Conservation (phyloP, 1,140 invertebrate species). For the Panonychus citri region DNA sequence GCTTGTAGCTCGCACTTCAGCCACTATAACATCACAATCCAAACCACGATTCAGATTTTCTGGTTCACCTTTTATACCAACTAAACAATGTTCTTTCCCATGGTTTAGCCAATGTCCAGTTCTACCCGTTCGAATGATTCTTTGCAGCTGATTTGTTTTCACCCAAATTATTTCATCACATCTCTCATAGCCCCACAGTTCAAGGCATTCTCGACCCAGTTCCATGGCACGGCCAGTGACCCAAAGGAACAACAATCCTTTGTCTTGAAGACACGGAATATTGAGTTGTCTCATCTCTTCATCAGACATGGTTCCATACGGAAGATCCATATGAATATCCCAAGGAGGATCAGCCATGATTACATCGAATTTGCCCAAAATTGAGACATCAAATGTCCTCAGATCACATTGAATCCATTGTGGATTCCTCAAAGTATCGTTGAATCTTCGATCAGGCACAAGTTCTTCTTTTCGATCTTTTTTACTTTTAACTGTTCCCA, state of each 20-base stretch:
- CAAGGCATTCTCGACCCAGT: conserved; percentile 68
- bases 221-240: conserved; percentile 97
- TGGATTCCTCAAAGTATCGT: conserved; percentile 13
- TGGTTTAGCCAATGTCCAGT: conserved; percentile 97
- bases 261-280: conserved; percentile 71
- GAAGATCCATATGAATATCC: conserved; percentile 96
- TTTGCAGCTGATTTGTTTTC: conserved; percentile 90
- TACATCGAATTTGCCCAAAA: conserved; percentile 73
- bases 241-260: conserved; percentile 89
- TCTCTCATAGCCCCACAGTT: conserved; percentile 81
- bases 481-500: conserved; percentile 1
- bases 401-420: conserved; percentile 94
- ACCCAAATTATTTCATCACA: conserved; percentile 98
- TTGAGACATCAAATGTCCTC: conserved; percentile 79
- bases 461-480: neutral
- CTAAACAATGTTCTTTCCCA: conserved; percentile 92
- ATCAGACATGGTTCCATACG: conserved; percentile 97
- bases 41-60: conserved; percentile 61
- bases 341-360: conserved; percentile 91
- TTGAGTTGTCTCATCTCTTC: conserved; percentile 91
- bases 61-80: conserved; percentile 86
- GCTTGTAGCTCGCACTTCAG: conserved; percentile 85
- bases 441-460: conserved; percentile 1
- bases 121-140: conserved; percentile 83
- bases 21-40: conserved; percentile 93